phyloP scores from a whole-genome alignment of 2,113 vertebrate genomes.

The Eulemur rufifrons region DNA sequence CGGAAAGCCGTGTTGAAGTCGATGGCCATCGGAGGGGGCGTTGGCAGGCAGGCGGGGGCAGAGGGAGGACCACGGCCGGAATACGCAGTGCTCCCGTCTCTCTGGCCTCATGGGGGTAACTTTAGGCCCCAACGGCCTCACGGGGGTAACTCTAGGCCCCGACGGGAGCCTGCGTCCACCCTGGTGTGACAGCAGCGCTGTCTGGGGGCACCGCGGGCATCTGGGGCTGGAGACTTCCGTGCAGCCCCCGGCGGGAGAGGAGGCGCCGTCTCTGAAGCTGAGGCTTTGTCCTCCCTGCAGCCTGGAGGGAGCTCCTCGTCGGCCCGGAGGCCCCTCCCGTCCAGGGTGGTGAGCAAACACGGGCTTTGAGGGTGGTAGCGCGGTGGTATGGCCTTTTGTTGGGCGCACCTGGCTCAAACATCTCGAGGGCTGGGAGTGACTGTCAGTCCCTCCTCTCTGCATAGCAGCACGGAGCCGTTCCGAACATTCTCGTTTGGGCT shows the following conservation, averaged over 20 bases:
- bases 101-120: background rate
- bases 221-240: background rate
- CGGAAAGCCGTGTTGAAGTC: background rate
- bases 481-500: constrained; percentile 63
- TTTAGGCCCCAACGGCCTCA: background rate
- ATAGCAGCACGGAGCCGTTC: constrained; percentile 76
- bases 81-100: no score
- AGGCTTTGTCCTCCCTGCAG: constrained; percentile 73
- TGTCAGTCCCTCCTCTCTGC: constrained; percentile 76
- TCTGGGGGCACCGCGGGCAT: background rate
- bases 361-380: constrained; percentile 72
- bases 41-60: background rate
- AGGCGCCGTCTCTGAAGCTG: constrained; percentile 45
- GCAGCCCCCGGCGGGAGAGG: background rate
- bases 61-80: background rate
- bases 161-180: background rate
- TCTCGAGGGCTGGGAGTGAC: constrained; percentile 83
- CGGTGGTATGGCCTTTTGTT: constrained; percentile 72
- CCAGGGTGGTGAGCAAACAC: constrained; percentile 84
- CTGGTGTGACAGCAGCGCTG: background rate
- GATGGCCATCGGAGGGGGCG: background rate
- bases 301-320: constrained; percentile 6
- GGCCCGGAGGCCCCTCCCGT: constrained; percentile 73
- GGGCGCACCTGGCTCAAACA: constrained; percentile 88
- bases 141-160: background rate